Percentiles rank a stretch among this genome's conserved stretches.
Conservation (phyloP, 2,113 vertebrate genomes). For the Odontophorus gujanensis region DNA sequence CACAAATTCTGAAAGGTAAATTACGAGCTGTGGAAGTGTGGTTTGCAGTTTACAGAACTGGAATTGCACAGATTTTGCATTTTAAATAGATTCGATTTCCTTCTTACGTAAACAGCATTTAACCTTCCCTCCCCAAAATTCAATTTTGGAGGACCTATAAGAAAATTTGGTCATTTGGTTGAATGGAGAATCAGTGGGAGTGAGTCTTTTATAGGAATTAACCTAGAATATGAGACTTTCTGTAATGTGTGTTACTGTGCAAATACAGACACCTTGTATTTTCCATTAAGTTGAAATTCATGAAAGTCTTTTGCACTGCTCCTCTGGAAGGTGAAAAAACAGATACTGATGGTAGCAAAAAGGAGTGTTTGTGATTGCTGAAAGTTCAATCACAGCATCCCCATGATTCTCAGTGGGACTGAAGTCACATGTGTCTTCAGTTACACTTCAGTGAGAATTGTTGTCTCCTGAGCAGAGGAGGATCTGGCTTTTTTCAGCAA, state of each 20-base stretch:
- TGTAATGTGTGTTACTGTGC: not conserved
- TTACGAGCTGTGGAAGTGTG: not conserved
- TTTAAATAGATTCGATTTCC: not conserved
- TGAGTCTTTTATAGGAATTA: not conserved
- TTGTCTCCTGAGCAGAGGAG: not conserved
- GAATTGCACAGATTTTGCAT: not conserved
- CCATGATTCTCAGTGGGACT: accelerated
- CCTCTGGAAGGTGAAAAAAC: not conserved
- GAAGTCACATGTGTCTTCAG: not conserved
- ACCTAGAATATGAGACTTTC: not conserved
- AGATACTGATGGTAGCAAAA: not conserved
- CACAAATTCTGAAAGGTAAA: slow-evolving; percentile 80
- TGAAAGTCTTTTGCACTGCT: not conserved
- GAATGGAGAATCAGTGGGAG: not conserved
- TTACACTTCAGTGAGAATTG: not conserved
- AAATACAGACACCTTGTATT: not conserved
- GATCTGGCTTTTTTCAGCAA: not conserved
- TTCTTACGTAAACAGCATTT: not conserved
- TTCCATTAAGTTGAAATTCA: not conserved
- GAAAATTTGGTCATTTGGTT: not conserved
- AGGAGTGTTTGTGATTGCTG: not conserved
- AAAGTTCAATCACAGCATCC: not conserved
- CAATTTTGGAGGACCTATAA: not conserved
- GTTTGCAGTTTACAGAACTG: not conserved
- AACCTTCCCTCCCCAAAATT: not conserved